Evolutionary conservation across 2,113 vertebrate species (phyloP), one percentile per base, ranked within the genome.

Genomic region (Protobothrops flavoviridis): DNA sequence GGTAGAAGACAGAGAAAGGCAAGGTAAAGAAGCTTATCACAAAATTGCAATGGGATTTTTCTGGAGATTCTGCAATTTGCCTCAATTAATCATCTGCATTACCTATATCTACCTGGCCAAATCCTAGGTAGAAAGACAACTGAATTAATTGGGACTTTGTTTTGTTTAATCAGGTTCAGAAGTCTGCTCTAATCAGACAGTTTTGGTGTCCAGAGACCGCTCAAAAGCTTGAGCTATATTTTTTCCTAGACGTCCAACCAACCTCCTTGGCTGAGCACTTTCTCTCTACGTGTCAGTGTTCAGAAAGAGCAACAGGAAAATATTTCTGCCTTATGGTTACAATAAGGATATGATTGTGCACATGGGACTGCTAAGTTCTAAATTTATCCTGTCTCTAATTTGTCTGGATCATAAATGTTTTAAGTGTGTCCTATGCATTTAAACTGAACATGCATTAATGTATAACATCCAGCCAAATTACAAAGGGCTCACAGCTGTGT

Each of bases 241-340:
- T 94, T 91, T 96, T 96, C 64, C 95, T 95, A 90, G 94, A 94
- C 94, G 81, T 94, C 94, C 95, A 87, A 90, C 88, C 94, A 20
- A 33, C 94, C 6, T 97, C 69, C 94, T 96, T 93, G 94, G 52
- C 93, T 96, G 96, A 95, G 95, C 95, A 95, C 94, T 96, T 97
- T 95, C 95, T 94, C 95, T 96, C 96, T 96, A 96, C 95, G 95
- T 96, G 93, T 96, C 93, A 92, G 3, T 94, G 96, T 97, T 96
- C 95, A 95, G 94, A 94, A 91, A 86, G 95, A 95, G 96, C 96
- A 97, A 96, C 96, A 96, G 94, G 92, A 95, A 97, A 95, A 95
- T 74, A 94, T 96, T 86, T 89, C 88, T 96, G 95, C 95, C 96
- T 96, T 92, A 89, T 94, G 94, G 92, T 0, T 17, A 95, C 94